A percentile compares a stretch with the other conserved stretches of the same genome.
phyloP scores from a whole-genome alignment of 1,140 invertebrate species.

The Lysiphlebus fabarum region DNA sequence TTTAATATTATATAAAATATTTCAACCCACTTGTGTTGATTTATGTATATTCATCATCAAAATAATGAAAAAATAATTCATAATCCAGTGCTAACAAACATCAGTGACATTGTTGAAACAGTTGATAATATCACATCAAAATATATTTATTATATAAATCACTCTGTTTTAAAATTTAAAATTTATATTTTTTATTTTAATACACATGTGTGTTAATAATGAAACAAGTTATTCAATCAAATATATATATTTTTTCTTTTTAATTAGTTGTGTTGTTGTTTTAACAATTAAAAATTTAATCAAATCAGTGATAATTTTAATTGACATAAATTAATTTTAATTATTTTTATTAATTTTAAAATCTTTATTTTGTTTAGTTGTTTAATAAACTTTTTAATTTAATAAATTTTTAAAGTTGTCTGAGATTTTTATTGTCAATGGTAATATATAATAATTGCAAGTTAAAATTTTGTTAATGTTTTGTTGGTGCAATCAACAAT shows the following conservation, averaged over 20 bases:
- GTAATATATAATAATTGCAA: slow-evolving; percentile 47
- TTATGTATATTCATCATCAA: too few relatives aligned
- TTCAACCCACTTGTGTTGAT: too few relatives aligned
- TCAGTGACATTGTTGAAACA: background rate
- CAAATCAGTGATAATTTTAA: too few relatives aligned
- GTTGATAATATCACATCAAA: background rate
- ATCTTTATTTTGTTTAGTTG: background rate
- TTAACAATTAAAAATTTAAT: too few relatives aligned
- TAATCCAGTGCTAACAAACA: too few relatives aligned
- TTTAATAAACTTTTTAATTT: slow-evolving; percentile 26
- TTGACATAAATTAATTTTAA: too few relatives aligned
- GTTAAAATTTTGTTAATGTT: slow-evolving; percentile 40
- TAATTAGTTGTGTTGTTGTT: slow-evolving; percentile 1
- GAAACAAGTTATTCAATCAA: slow-evolving; percentile 2
- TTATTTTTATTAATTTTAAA: background rate
- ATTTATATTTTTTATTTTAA: too few relatives aligned
- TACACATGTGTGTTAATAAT: too few relatives aligned
- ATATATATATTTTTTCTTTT: slow-evolving; percentile 2
- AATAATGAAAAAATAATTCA: too few relatives aligned
- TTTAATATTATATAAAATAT: too few relatives aligned
- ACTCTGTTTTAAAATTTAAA: too few relatives aligned
- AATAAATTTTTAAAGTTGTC: slow-evolving; percentile 32
- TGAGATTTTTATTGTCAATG: slow-evolving; percentile 34
- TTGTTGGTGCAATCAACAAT: slow-evolving; percentile 3
- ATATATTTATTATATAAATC: background rate